Percentiles rank a stretch among this genome's conserved stretches.
phyloP scores from a whole-genome alignment of 2,797 vertebrate species.

The Stomatorhinus walkeri region DNA sequence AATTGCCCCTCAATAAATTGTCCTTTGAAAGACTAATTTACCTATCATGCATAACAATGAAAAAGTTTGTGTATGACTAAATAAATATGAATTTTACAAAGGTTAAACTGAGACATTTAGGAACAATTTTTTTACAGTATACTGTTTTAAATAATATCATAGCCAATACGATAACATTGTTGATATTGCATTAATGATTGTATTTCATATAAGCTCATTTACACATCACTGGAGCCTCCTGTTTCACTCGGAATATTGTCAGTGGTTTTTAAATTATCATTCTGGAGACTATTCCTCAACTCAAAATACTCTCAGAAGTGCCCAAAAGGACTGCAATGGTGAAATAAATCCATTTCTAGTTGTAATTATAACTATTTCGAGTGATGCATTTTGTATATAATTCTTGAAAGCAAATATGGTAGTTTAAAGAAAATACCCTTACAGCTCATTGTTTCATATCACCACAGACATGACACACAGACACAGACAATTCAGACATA shows the following conservation, averaged over 20 bases:
- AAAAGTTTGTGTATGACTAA: neutral
- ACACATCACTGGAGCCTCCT: neutral
- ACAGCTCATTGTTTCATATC: neutral
- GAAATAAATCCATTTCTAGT: neutral
- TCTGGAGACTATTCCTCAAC: neutral
- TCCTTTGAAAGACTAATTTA: neutral
- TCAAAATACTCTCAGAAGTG: neutral
- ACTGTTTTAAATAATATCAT: neutral
- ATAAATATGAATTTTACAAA: neutral
- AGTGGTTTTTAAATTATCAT: neutral
- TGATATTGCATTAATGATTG: neutral
- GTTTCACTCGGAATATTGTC: neutral
- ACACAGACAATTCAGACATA: conserved; percentile 7
- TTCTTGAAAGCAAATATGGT: neutral
- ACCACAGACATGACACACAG: conserved; percentile 8
- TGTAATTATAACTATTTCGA: neutral
- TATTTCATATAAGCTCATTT: neutral
- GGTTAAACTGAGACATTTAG: neutral
- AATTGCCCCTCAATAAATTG: neutral
- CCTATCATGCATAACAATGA: neutral
- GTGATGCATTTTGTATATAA: neutral
- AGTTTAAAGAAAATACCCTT: neutral
- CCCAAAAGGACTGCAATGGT: neutral
- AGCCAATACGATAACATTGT: neutral
- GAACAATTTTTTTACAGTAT: neutral